Base-by-base conservation (phyloP, 2,888 invertebrate genomes). In the Hypolimnas misippus region DNA sequence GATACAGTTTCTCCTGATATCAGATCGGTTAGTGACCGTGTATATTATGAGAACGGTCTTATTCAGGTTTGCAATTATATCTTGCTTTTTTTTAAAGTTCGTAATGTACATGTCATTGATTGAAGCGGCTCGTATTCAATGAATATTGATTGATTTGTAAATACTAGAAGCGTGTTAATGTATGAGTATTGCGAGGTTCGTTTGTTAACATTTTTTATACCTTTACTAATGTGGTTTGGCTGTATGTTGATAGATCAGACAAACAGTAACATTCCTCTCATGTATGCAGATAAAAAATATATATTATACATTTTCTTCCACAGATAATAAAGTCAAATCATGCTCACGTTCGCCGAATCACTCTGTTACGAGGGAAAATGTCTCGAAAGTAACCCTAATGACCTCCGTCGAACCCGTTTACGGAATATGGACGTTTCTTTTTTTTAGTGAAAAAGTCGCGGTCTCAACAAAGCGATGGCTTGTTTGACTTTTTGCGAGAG, bases 341-440 rank as follows among this genome's bases (percentile, higher is more conserved):
- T 19, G 7, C 25, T 49, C 14, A n/a, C 49, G n/a, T n/a, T 29
- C 12, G 25, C 7, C 29, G 19, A 16, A 40, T 56, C 19, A 19
- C 31, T 56, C 58, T 57, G 57, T 31, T 54, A 52, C 66, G 56
- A 57, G 64, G 56, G 63, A 67, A 70, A 71, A 70, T 64, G 70
- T 73, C 69, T 73, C 68, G 70, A 75, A 76, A 72, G 64, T 75
- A 76, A 77, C 79, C 76, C 70, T 73, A 73, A 75, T 73, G 76
- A 78, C 79, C 79, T 78, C 76, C 63, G 61, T 46, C 68, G 76
- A 78, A 79, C 79, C 74, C 74, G 76, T 77, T 76, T 63, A 64
- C 68, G 62, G 65, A 71, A 67, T 71, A 67, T 62, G 60, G 69
- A 60, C 55, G 62, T 66, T 59, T 19, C 12, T 62, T 61, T 54